Base-by-base conservation (phyloP, 2,888 invertebrate genomes). In the Drosophila mimica region DNA sequence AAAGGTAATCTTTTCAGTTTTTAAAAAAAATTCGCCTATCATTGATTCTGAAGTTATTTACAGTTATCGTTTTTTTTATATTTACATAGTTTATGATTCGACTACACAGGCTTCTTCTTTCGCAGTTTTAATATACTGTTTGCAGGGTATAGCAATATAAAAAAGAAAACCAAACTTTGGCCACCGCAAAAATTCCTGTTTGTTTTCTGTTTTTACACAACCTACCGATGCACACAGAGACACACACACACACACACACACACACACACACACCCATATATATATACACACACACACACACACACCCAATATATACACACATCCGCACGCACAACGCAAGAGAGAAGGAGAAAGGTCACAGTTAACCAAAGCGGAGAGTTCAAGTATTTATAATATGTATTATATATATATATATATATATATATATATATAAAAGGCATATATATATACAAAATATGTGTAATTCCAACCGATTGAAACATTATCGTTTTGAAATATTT, bases 141-240 rank as follows among this genome's bases (percentile, higher is more conserved):
- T 49, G 13, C 52, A 77, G 80, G 64, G 63, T 70, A 70, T 67
- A 38, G 43, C 53, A 79, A 64, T 51, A 64, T 15, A 62, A 58
- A 62, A 52, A 67, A 74, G 59, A 75, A 68, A 77, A 68, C 46
- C 64, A 63, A 78, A 70, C 54, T 54, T 52, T 57, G 66, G 66
- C 59, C 74, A 82, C 81, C 83, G 71, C 83, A 81, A 76, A 80
- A 74, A 83, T 80, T 83, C 70, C 81, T 83, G 72, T 80, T 80
- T 80, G 72, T 72, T 76, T 75, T 68, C 65, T 70, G 65, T 62
- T 79, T 77, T 79, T 54, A 46, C 30, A 31, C 59, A 66, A 13
- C 60, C 75, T 63, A 54, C n/a, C 48, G 56, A 53, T 43, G 77
- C 36, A 64, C 56, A 40, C 38, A 63, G 40, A 66, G 51, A 49